Evolutionary conservation across 2,888 invertebrate species (phyloP).

Genomic region (Cantharis rufa): DNA sequence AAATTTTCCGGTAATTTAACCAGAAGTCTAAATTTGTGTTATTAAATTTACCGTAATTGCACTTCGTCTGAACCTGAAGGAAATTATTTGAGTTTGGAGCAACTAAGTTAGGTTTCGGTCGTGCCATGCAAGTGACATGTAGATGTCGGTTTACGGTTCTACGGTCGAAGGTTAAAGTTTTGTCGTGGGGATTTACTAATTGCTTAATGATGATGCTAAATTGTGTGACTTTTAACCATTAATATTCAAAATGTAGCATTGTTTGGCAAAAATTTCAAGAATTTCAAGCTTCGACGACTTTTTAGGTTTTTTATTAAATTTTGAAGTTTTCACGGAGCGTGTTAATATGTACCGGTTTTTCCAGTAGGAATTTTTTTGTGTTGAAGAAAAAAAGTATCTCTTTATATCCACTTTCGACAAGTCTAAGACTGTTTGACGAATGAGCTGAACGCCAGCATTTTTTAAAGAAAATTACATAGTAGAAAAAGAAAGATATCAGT

Average conservation of each 20-base stretch:
- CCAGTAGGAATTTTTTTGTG: background rate
- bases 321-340: background rate
- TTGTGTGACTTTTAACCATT: slow-evolving; percentile 11
- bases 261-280: background rate
- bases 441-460: slow-evolving; percentile 29
- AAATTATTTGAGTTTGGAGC: slow-evolving; percentile 3
- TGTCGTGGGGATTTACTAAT: slow-evolving; percentile 14
- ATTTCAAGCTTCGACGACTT: background rate
- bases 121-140: slow-evolving; percentile 16
- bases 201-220: slow-evolving; percentile 11
- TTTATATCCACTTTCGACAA: slow-evolving; percentile 33
- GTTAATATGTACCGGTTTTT: background rate
- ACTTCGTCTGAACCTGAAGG: background rate
- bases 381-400: slow-evolving; percentile 8
- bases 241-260: background rate
- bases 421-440: slow-evolving; percentile 36
- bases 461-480: slow-evolving; percentile 32
- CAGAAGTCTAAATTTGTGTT: background rate
- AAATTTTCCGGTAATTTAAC: background rate
- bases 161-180: slow-evolving; percentile 11
- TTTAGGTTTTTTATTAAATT: background rate
- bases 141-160: slow-evolving; percentile 12
- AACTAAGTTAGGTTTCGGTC: slow-evolving; percentile 6
- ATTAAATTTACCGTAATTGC: slow-evolving; percentile 9
- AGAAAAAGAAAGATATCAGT: slow-evolving; percentile 15